Base-by-base conservation (phyloP, 1,140 invertebrate genomes). In the Bombus turneri region DNA sequence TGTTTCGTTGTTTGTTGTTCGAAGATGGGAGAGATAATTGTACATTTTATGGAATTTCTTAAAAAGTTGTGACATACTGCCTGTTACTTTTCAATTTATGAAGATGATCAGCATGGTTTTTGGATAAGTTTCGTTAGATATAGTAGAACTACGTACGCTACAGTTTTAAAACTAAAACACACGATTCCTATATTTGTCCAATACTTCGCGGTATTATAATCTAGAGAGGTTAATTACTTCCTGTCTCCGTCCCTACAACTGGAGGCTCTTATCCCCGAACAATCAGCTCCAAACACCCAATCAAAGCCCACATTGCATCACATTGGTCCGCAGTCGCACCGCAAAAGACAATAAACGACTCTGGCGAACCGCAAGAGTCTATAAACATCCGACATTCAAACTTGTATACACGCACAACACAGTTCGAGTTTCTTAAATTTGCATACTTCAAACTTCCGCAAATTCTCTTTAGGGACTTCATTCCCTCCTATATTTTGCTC, bases 301-400 rank as follows among this genome's bases (percentile, higher is more conserved):
- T 73, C 39, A 43, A 73, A 73, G 41, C 28, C 28, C 6, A 47
- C 71, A 31, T 73, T 47, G 71, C 41, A 15, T 28, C 28, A 43
- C 69, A 47, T 13, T 47, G 28, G 41, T 41, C 41, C 71, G 41
- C 41, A 31, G 39, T 31, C 39, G 3, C n/a, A 22, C 71, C 71
- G n/a, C 71, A 73, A 47, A 43, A 43, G 41, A 73, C 41, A 43
- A 31, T 73, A 73, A 73, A 72, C 41, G 39, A n/a, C 25, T 8
- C 13, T 37, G 39, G 28, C 13, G 15, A 43, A 72, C 71, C 71
- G 71, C 71, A 72, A 43, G 28, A 18, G 71, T 43, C n/a, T 37
- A 31, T 72, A 72, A 72, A 73, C 71, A 73, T 31, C 71, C n/a
- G 39, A 73, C 71, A 31, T 73, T 9, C 15, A 28, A 73, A 28